Base-by-base conservation (phyloP, 2,888 invertebrate species). In the Nemapogon koenigi region DNA sequence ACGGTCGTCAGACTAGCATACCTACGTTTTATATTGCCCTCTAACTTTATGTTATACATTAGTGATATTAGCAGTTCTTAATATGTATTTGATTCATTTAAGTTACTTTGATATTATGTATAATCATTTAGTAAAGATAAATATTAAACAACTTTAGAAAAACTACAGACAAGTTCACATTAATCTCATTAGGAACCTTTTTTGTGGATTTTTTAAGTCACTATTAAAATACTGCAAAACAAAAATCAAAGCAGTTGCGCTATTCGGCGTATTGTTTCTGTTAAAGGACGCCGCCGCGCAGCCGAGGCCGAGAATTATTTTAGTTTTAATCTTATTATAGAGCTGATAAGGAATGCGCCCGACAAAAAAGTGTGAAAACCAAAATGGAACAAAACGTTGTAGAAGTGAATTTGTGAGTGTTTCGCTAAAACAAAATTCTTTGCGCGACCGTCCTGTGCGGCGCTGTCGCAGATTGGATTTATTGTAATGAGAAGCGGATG, bases 361-460 rank as follows among this genome's bases (percentile, higher is more conserved):
- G 68, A 62, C 68, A 76, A 78, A 76, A 78, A 76, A 70, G 76
- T 76, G 76, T 76, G 75, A 78, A 78, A 76, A 75, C 69, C 57
- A 69, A 78, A 78, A 76, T 72, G 73, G 72, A 62, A 72, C 69
- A 76, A 76, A 76, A 76, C 56, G 60, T 62, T 64, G 62, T 71
- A 72, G 70, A 71, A 61, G 69, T 75, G 76, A 78, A 78, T 78
- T 78, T 78, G 76, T 78, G 76, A 76, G 69, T 70, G 73, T 75
- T 75, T 67, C 75, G 64, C 62, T 71, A 72, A 71, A 76, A 78
- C 76, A 75, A 59, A 76, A 78, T 78, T 76, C 73, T 66, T 72
- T 42, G 72, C 73, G 70, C 59, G 62, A 69, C 71, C 76, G 62
- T 72, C 81, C 70, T 82, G 82, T 82, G 82, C 73, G 82, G 81